Evolutionary conservation across 2,113 vertebrate species (phyloP).

Genomic region (Gymnogyps californianus): DNA sequence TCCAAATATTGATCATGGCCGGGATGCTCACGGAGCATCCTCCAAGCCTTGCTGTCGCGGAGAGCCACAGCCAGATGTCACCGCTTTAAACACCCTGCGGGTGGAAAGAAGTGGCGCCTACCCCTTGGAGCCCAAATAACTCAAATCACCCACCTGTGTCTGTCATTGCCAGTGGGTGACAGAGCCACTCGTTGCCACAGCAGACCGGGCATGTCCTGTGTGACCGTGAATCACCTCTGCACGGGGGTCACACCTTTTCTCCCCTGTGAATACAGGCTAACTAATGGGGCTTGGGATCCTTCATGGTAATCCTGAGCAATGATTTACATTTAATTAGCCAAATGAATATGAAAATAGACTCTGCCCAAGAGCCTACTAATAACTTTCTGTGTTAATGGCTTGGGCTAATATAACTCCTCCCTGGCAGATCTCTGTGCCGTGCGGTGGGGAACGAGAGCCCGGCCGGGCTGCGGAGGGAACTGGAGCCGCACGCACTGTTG

Average conservation of each 20-base stretch:
- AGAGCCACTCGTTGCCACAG: not conserved
- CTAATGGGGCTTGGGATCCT: not conserved
- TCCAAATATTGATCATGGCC: constrained; percentile 41
- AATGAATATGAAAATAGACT: constrained; percentile 46
- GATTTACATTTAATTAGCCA: constrained; percentile 31
- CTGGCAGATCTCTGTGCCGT: not conserved
- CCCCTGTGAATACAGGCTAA: not conserved
- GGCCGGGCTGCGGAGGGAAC: not conserved
- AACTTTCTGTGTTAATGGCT: constrained; percentile 40
- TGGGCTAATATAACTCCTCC: not conserved
- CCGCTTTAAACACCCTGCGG: rapidly evolving
- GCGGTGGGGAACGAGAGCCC: rapidly evolving
- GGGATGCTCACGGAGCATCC: not conserved
- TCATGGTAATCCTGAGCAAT: not conserved
- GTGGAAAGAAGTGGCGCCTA: not conserved
- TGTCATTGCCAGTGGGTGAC: not conserved
- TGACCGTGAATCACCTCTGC: not conserved
- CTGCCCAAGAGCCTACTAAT: constrained; percentile 35
- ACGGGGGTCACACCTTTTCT: not conserved
- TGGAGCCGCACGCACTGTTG: rapidly evolving
- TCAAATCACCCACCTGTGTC: not conserved
- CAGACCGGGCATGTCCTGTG: rapidly evolving
- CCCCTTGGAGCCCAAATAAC: not conserved
- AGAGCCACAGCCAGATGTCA: constrained; percentile 4
- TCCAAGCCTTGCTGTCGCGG: rapidly evolving